Evolutionary conservation across 2,888 invertebrate genomes (phyloP).

Genomic region (Emmelina monodactyla): DNA sequence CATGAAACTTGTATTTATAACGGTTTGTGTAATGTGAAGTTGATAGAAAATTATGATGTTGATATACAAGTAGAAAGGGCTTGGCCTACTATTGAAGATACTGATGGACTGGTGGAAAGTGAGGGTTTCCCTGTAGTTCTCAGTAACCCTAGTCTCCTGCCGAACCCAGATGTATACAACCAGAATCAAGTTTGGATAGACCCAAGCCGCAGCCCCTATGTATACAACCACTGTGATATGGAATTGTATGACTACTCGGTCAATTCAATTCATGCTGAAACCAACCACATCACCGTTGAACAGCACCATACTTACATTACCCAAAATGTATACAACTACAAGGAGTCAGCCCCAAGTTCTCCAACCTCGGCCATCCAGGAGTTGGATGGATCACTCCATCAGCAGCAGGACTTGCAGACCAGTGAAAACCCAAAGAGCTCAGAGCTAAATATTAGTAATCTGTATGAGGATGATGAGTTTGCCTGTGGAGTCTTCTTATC

Average conservation of each 20-base stretch:
- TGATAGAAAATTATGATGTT: slow-evolving; percentile 31
- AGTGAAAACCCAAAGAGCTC: slow-evolving; percentile 14
- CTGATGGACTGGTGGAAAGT: neutral
- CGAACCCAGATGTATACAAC: slow-evolving; percentile 21
- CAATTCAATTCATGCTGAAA: slow-evolving; percentile 20
- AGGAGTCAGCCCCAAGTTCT: slow-evolving; percentile 26
- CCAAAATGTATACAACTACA: slow-evolving; percentile 41
- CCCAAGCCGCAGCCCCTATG: slow-evolving; percentile 39
- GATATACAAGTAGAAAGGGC: slow-evolving; percentile 12
- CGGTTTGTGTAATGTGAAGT: slow-evolving; percentile 42
- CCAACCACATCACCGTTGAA: slow-evolving; percentile 33
- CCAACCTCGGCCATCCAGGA: slow-evolving; percentile 28
- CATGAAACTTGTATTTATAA: slow-evolving; percentile 34
- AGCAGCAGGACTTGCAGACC: neutral
- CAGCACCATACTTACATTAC: slow-evolving; percentile 45
- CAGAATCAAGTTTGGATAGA: slow-evolving; percentile 52
- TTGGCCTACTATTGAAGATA: neutral
- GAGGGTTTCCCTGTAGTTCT: slow-evolving; percentile 24
- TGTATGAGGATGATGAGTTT: slow-evolving; percentile 39
- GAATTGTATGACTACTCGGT: slow-evolving; percentile 28
- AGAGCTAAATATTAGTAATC: slow-evolving; percentile 19
- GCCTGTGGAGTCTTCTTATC: slow-evolving; percentile 41
- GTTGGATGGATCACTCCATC: slow-evolving; percentile 16
- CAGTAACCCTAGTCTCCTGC: slow-evolving; percentile 23
- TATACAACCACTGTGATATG: slow-evolving; percentile 35